Evolutionary conservation across 2,113 vertebrate species (phyloP).

Genomic region (Ophiodon elongatus): DNA sequence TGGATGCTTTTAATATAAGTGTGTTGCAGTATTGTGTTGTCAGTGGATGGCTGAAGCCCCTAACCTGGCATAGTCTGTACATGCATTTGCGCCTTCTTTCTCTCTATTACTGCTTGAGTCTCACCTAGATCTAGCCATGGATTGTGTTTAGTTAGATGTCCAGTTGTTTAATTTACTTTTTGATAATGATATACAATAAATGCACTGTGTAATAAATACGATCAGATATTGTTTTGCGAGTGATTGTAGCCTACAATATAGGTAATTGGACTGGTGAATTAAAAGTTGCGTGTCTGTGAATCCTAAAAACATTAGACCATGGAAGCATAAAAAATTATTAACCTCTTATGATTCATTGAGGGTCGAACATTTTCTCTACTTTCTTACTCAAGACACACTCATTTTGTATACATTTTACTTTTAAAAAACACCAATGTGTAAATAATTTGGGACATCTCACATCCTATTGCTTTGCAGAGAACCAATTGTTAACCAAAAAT

Average conservation of each 20-base stretch:
- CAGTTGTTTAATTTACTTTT: background rate
- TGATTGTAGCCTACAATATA: background rate
- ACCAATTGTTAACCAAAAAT: background rate
- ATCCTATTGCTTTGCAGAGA: background rate
- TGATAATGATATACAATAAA: background rate
- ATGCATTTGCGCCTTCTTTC: background rate
- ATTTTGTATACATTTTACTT: background rate
- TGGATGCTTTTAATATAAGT: conserved; percentile 8
- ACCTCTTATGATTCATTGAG: background rate
- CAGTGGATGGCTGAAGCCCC: background rate
- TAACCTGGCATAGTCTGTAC: background rate
- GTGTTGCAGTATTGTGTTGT: background rate
- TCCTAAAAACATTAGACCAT: conserved; percentile 19
- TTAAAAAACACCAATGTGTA: conserved; percentile 8
- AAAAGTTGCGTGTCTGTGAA: background rate
- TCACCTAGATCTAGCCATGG: conserved; percentile 8
- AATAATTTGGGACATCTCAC: conserved; percentile 5
- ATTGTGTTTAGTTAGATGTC: conserved; percentile 1
- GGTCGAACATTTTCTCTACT: conserved; percentile 1
- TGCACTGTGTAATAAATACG: background rate
- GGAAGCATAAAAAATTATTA: conserved; percentile 12
- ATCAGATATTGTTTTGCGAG: background rate
- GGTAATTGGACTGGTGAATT: background rate
- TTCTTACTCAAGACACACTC: background rate
- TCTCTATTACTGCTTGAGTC: background rate